Conservation (phyloP, 2,888 invertebrate genomes). For the Diaperis boleti region DNA sequence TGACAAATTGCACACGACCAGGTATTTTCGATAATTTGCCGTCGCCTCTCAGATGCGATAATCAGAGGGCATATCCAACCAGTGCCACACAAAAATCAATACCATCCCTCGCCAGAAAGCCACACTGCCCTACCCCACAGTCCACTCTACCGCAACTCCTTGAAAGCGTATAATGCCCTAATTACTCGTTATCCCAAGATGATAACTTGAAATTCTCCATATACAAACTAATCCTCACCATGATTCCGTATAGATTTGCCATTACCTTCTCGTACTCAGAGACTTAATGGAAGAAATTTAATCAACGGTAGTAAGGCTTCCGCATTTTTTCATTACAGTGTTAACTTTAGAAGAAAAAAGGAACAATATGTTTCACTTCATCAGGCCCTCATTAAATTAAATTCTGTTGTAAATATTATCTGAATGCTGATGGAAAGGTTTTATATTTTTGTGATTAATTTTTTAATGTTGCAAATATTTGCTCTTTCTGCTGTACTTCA, state of each 20-base stretch:
- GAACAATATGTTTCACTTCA: slow-evolving; percentile 18
- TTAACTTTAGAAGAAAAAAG: slow-evolving; percentile 12
- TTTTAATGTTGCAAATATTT: slow-evolving; percentile 1
- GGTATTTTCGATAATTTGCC: slow-evolving; percentile 4
- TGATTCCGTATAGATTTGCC: slow-evolving; percentile 1
- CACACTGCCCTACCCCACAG: slow-evolving; percentile 18
- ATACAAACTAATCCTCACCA: slow-evolving; percentile 4
- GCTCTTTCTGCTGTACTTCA: neutral
- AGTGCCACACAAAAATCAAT: slow-evolving; percentile 24
- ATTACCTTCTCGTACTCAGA: slow-evolving; percentile 8
- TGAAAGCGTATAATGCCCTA: slow-evolving; percentile 10
- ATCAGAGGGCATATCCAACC: slow-evolving; percentile 16
- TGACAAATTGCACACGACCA: slow-evolving; percentile 5
- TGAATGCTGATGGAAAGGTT: neutral
- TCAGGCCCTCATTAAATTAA: slow-evolving; percentile 10
- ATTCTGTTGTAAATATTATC: neutral
- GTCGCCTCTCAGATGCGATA: slow-evolving; percentile 15
- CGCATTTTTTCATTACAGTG: slow-evolving; percentile 17
- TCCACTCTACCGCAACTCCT: slow-evolving; percentile 6
- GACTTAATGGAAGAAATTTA: slow-evolving; percentile 25
- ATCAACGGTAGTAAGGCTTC: slow-evolving; percentile 14
- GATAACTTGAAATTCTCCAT: neutral
- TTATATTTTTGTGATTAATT: neutral
- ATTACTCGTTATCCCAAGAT: slow-evolving; percentile 11
- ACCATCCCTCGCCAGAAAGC: slow-evolving; percentile 21